Evolutionary conservation across 2,888 invertebrate species (phyloP), one percentile per base, ranked within the genome.

Genomic region (Diplazon laetatorius): DNA sequence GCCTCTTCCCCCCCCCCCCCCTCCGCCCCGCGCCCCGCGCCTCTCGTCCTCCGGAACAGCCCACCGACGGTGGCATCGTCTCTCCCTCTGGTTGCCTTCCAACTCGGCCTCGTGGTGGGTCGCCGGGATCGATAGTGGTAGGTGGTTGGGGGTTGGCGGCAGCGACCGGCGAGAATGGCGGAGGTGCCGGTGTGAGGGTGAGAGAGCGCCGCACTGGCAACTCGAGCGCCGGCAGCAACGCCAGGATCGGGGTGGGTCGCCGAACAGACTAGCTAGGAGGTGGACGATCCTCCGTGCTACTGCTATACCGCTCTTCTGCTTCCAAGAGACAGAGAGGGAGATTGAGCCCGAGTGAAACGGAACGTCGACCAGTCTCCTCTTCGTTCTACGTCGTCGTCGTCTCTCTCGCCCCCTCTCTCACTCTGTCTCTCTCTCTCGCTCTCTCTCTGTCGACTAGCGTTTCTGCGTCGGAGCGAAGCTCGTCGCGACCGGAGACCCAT

Each of bases 381-480:
- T 14, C 20, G 16, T n/a, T 59, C 52, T 37, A 62, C 37, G 48
- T 18, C 52, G 35, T 66, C 46, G 44, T 20, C 22, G 30, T 60
- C 42, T 60, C 57, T 68, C 22, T 62, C 20, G 9, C 14, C 16
- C 20, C 35, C 30, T 16, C 46, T 57, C 18, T 63, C 65, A 6
- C 44, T 55, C 25, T 44, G 37, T 9, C 59, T 30, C 35, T 20
- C 65, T 52, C 50, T 63, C 74, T 66, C 59, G 18, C 14, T 25
- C n/a, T 60, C 35, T 44, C 62, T 39, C 22, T 59, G 44, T 65
- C 60, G 80, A 65, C 71, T 79, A 80, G 83, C 78, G 83, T 77
- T 82, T 82, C 83, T 82, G 85, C 83, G 83, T 83, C 82, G 83
- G 83, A 83, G 82, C 82, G 80, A 78, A 81, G 80, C 82, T 83